A percentile compares a stretch with the other conserved stretches of the same genome.
Evolutionary conservation across 2,797 vertebrate genomes (phyloP).

Genomic region (Geotrypetes seraphini): DNA sequence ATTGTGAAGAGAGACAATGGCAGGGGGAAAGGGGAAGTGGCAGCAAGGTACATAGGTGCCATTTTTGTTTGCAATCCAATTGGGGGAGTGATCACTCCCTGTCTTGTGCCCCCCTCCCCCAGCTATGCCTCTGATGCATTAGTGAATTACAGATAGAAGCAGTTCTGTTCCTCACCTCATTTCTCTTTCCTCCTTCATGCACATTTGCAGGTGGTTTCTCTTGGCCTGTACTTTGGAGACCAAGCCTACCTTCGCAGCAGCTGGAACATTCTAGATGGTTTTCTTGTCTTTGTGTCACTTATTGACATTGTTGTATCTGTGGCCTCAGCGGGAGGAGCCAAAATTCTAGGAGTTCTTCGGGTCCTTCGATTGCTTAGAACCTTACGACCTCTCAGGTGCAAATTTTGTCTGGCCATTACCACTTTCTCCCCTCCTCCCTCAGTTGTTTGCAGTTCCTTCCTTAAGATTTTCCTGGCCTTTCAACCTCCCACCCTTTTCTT

Average conservation of each 20-base stretch:
- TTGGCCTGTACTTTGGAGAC: conserved; percentile 86
- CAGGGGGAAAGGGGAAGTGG: too few relatives aligned
- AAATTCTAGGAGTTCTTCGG: conserved; percentile 89
- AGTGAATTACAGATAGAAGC: too few relatives aligned
- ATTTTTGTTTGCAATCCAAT: too few relatives aligned
- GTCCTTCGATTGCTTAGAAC: conserved; percentile 87
- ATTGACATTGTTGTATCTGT: conserved; percentile 94
- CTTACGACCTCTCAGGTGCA: conserved; percentile 85
- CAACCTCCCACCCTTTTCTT: conserved; percentile 4
- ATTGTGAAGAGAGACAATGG: too few relatives aligned
- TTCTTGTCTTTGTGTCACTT: conserved; percentile 92
- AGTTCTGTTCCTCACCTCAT: too few relatives aligned
- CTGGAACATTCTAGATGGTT: conserved; percentile 94
- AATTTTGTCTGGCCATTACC: rapidly evolving
- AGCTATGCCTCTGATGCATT: too few relatives aligned
- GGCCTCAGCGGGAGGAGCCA: conserved; percentile 84
- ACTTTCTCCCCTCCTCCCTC: rapidly evolving
- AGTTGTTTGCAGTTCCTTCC: neutral
- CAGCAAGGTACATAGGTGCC: too few relatives aligned
- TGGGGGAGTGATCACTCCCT: too few relatives aligned
- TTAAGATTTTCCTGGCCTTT: neutral
- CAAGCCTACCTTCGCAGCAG: conserved; percentile 91
- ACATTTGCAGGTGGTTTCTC: conserved; percentile 77
- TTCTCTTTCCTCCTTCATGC: too few relatives aligned
- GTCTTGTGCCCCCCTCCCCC: too few relatives aligned